Conservation (phyloP, 1,140 invertebrate genomes). For the Zaprionus inermis region DNA sequence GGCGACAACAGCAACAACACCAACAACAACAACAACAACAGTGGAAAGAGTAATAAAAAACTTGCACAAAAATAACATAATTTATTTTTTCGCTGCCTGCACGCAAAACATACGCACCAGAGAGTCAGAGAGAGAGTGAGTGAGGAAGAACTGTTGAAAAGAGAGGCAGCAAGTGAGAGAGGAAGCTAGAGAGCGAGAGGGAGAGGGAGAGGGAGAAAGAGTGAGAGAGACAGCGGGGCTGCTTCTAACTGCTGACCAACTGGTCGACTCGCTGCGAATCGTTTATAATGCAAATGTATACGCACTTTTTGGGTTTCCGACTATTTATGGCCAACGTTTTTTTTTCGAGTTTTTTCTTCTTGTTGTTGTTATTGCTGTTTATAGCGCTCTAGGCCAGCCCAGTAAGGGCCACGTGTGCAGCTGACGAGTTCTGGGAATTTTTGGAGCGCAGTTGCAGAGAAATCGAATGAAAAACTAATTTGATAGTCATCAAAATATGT, state of each 20-base stretch:
- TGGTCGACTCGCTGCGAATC: slow-evolving; percentile 44
- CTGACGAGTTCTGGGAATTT: slow-evolving; percentile 4
- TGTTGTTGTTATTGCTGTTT: slow-evolving; percentile 3
- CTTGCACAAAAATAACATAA: slow-evolving; percentile 83
- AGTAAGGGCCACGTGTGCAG: slow-evolving; percentile 27
- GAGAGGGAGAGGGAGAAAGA: slow-evolving; percentile 15
- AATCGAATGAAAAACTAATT: slow-evolving; percentile 6
- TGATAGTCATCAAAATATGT: slow-evolving; percentile 5
- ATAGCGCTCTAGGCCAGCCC: background rate
- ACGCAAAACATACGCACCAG: slow-evolving; percentile 57
- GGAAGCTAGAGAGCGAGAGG: slow-evolving; percentile 8
- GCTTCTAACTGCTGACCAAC: slow-evolving; percentile 28
- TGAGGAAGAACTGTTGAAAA: background rate
- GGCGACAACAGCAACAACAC: background rate
- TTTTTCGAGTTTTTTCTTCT: slow-evolving; percentile 24
- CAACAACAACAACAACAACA: slow-evolving; percentile 8
- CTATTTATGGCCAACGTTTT: slow-evolving; percentile 65
- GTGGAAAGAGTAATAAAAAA: slow-evolving; percentile 57
- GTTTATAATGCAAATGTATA: slow-evolving; percentile 79
- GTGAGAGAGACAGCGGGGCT: background rate
- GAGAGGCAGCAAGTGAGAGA: slow-evolving; percentile 11
- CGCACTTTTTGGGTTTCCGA: slow-evolving; percentile 55
- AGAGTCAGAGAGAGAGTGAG: slow-evolving; percentile 31
- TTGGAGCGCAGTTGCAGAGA: background rate
- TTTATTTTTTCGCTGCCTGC: slow-evolving; percentile 72